These are phyloP conservation scores for Lepidurus packardi DNA, from an alignment of 1,140 invertebrate genomes.

Conservation along the genomic window DNA sequence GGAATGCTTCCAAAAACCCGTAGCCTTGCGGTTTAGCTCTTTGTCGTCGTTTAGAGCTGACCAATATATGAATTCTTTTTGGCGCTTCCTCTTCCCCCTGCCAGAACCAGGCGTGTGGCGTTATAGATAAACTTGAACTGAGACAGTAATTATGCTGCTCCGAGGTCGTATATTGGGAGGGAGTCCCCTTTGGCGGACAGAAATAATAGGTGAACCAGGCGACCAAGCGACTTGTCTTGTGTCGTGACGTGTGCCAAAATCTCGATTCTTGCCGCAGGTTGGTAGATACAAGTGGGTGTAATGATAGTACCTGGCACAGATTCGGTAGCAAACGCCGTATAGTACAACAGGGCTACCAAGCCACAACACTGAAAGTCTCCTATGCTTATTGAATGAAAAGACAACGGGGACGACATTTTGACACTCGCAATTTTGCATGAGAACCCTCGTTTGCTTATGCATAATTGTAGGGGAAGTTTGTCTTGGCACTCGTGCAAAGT, in stretches of 20 bases:
- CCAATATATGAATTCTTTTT: neutral
- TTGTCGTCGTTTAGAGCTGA: neutral
- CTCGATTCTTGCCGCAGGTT: neutral
- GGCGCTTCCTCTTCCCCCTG: neutral
- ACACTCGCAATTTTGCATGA: no score
- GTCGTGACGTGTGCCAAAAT: conserved; percentile 21
- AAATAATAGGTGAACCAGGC: neutral
- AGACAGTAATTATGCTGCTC: conserved; percentile 5
- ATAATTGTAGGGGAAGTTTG: no score
- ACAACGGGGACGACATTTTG: no score
- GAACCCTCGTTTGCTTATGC: no score
- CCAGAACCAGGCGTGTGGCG: neutral
- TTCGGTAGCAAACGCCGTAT: no score
- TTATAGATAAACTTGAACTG: neutral
- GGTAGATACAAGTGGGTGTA: neutral
- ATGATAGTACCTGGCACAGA: no score
- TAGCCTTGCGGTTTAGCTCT: conserved; percentile 14
- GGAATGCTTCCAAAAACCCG: neutral
- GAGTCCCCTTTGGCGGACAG: conserved; percentile 13
- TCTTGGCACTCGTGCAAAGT: no score
- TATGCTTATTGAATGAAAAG: no score
- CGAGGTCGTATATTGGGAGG: neutral
- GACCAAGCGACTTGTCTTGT: conserved; percentile 4
- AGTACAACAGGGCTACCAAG: no score
- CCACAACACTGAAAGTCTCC: no score